phyloP scores from a whole-genome alignment of 2,888 invertebrate genomes.

The Melanostoma mellinum region DNA sequence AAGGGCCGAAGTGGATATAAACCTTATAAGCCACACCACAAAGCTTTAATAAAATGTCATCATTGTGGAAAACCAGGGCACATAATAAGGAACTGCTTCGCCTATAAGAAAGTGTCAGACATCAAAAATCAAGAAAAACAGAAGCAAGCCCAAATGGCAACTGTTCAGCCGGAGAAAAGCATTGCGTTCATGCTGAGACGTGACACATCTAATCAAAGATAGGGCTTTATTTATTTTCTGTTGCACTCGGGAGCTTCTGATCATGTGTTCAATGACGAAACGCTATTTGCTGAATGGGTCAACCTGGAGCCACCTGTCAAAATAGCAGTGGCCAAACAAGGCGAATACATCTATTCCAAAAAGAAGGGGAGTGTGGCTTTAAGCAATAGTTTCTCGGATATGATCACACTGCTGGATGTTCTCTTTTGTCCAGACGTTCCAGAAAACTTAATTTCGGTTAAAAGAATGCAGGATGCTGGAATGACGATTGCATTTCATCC shows the following conservation, averaged over 20 bases:
- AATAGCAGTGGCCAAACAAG: constrained; percentile 66
- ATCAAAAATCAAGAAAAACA: constrained; percentile 17
- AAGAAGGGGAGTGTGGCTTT: constrained; percentile 76
- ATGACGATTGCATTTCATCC: constrained; percentile 75
- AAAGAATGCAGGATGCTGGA: constrained; percentile 75
- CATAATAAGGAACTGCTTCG: constrained; percentile 75
- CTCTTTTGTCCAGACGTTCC: constrained; percentile 76
- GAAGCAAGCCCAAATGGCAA: background rate
- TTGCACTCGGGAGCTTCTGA: too few relatives aligned
- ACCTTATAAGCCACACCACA: background rate
- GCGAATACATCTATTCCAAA: constrained; percentile 75
- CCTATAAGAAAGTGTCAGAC: constrained; percentile 23
- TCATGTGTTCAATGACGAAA: constrained; percentile 5
- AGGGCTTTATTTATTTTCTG: too few relatives aligned
- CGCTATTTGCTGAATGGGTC: too few relatives aligned
- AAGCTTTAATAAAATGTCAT: constrained; percentile 71
- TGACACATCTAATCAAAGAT: too few relatives aligned
- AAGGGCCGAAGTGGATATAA: background rate
- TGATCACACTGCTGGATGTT: constrained; percentile 25
- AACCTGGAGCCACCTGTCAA: too few relatives aligned
- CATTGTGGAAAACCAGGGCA: constrained; percentile 77
- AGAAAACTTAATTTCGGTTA: constrained; percentile 76
- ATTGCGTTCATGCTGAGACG: too few relatives aligned
- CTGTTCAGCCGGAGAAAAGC: background rate
- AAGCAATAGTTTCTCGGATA: constrained; percentile 48